Evolutionary conservation across 2,113 vertebrate genomes (phyloP).

Genomic region (Psammodynastes pulverulentus): DNA sequence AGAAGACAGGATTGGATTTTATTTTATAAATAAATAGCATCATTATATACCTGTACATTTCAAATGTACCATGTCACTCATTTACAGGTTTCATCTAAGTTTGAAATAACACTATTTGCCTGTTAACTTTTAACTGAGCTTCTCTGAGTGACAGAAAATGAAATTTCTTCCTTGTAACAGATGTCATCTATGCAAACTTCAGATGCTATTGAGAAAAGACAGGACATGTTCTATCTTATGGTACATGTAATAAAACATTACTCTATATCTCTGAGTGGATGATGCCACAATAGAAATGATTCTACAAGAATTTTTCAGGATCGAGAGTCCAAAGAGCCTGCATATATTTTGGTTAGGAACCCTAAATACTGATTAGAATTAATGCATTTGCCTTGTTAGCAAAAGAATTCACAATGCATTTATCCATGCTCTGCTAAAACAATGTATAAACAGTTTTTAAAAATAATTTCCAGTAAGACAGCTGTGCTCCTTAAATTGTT

Average conservation of each 20-base stretch:
- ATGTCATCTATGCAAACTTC: constrained; percentile 2
- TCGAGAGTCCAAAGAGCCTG: neutral
- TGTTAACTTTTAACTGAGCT: neutral
- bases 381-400: neutral
- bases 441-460: neutral
- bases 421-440: neutral
- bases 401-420: neutral
- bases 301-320: neutral
- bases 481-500: neutral
- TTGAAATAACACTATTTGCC: neutral
- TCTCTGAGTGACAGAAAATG: constrained; percentile 11
- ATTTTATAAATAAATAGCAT: constrained; percentile 7
- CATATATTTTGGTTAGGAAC: neutral
- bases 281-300: neutral
- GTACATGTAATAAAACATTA: neutral
- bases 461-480: neutral
- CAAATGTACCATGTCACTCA: neutral
- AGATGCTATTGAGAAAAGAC: constrained; percentile 22
- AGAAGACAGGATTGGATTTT: neutral
- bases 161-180: constrained; percentile 2
- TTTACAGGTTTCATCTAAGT: neutral
- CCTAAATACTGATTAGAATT: neutral
- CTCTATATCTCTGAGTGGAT: constrained; percentile 8
- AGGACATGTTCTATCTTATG: neutral
- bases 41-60: neutral